phyloP scores from a whole-genome alignment of 2,888 invertebrate genomes.

The Pammene aurita region DNA sequence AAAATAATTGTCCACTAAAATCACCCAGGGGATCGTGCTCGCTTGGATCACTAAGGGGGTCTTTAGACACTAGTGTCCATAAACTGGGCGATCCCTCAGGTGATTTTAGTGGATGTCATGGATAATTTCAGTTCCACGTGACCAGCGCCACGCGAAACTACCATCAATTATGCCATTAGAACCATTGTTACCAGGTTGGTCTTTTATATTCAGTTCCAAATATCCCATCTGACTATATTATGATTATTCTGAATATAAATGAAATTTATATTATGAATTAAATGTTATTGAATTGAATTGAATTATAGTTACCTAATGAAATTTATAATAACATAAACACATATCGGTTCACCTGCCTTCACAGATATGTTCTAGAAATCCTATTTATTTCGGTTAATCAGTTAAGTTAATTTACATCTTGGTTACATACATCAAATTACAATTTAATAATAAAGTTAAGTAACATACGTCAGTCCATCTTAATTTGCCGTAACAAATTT shows the following conservation, averaged over 20 bases:
- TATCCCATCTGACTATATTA: background rate
- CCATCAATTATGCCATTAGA: constrained; percentile 3
- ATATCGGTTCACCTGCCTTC: too few species aligned
- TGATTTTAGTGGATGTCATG: constrained; percentile 7
- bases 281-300: too few species aligned
- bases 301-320: background rate
- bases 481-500: too few species aligned
- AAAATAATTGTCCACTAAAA: background rate
- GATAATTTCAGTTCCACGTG: constrained; percentile 5
- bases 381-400: too few species aligned
- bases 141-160: constrained; percentile 3
- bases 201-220: constrained; percentile 5
- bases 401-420: too few species aligned
- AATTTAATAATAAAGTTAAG: too few species aligned
- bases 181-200: constrained; percentile 16
- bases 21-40: constrained; percentile 3
- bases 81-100: background rate
- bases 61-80: background rate
- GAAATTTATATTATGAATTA: too few species aligned
- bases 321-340: background rate
- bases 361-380: too few species aligned
- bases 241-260: too few species aligned
- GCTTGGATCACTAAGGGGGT: background rate
- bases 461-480: too few species aligned
- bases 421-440: too few species aligned